Conservation (phyloP, 2,888 invertebrate species). For the Acrocyrtus sp. region DNA sequence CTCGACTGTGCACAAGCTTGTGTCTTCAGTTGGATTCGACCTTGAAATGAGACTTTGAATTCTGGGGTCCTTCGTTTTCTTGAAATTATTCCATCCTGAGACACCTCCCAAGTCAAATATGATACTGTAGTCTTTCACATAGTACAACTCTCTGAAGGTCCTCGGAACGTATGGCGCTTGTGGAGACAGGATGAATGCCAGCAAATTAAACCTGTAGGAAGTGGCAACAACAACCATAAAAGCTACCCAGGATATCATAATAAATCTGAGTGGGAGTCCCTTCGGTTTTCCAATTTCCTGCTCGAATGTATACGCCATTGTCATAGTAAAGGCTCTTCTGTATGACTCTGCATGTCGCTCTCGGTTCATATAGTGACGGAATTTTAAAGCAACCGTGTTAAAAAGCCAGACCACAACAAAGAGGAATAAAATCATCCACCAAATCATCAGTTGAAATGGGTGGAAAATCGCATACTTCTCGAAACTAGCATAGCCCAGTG, state of each 20-base stretch:
- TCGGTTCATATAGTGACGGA: neutral
- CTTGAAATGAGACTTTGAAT: neutral
- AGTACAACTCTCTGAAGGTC: slow-evolving; percentile 22
- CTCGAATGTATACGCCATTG: slow-evolving; percentile 40
- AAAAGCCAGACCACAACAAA: slow-evolving; percentile 20
- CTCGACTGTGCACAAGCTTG: slow-evolving; percentile 8
- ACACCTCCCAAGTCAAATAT: slow-evolving; percentile 47
- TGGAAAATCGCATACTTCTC: slow-evolving; percentile 25
- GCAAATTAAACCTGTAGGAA: slow-evolving; percentile 45
- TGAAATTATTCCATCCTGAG: slow-evolving; percentile 43
- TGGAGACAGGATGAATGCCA: slow-evolving; percentile 39
- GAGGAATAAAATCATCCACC: slow-evolving; percentile 7
- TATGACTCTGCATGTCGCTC: too few relatives aligned
- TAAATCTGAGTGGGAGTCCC: slow-evolving; percentile 24
- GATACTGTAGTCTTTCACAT: slow-evolving; percentile 30
- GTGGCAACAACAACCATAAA: slow-evolving; percentile 44
- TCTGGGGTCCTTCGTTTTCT: slow-evolving; percentile 11
- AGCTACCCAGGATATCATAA: slow-evolving; percentile 30
- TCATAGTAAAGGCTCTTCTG: slow-evolving; percentile 5
- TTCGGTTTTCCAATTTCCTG: slow-evolving; percentile 37
- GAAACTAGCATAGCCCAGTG: slow-evolving; percentile 25
- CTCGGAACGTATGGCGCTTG: slow-evolving; percentile 30
- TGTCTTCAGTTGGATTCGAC: slow-evolving; percentile 8
- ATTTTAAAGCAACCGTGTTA: neutral
- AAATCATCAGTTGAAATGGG: slow-evolving; percentile 14